Conservation (phyloP, 2,888 invertebrate species). For the Acanthosepion lycidas region DNA sequence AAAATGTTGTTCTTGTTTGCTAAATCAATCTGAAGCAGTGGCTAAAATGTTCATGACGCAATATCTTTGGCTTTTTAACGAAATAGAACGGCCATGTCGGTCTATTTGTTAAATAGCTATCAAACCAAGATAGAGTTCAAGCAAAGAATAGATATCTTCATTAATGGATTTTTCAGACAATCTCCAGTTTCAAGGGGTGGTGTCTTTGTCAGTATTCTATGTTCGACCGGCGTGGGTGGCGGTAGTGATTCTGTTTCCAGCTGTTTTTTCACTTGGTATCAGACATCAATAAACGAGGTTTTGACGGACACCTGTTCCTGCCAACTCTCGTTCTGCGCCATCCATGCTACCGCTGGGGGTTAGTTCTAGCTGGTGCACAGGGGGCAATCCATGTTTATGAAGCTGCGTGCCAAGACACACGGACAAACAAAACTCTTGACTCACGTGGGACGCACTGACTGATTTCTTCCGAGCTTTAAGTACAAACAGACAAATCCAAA, state of each 20-base stretch:
- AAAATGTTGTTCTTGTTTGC: no score
- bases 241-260: not conserved
- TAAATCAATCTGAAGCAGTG: no score
- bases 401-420: slow-evolving; percentile 33
- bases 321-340: not conserved
- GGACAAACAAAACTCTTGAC: not conserved
- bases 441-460: not conserved
- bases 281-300: not conserved
- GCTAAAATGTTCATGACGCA: not conserved
- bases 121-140: not conserved
- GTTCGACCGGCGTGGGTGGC: not conserved
- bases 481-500: slow-evolving; percentile 12
- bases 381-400: not conserved
- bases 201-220: not conserved
- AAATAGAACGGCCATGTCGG: not conserved
- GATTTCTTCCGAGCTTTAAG: slow-evolving; percentile 33
- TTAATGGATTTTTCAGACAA: slow-evolving; percentile 33
- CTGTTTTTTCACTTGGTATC: slow-evolving; percentile 33
- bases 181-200: not conserved
- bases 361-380: no score
- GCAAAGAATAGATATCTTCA: slow-evolving; percentile 11
- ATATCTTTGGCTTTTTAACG: not conserved
- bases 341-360: slow-evolving; percentile 4
- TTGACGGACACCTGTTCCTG: slow-evolving; percentile 33
- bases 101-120: not conserved